Percentiles rank a stretch among this genome's conserved stretches.
Conservation (phyloP, 2,113 vertebrate species). For the Hippoglossus stenolepis region DNA sequence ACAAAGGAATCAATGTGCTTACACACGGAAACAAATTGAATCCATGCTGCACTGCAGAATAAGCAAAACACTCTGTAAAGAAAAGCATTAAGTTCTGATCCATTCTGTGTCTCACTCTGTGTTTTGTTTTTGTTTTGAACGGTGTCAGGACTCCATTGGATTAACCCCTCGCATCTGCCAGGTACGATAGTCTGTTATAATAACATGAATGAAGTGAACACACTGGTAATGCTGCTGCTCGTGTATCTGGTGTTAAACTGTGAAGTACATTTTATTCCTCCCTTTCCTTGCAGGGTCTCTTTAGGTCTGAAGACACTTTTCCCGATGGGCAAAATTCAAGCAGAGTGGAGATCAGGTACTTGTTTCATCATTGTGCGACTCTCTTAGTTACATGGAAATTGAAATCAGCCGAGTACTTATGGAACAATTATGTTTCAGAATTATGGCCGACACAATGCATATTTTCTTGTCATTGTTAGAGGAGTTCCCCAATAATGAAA, state of each 20-base stretch:
- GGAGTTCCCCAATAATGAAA: background rate
- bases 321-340: constrained; percentile 85
- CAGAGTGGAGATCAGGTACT: constrained; percentile 94
- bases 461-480: too few relatives aligned
- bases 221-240: background rate
- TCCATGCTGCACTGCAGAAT: background rate
- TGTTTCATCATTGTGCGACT: background rate
- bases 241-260: background rate
- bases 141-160: constrained; percentile 88
- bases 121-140: constrained; percentile 5
- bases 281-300: constrained; percentile 87
- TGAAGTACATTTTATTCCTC: constrained; percentile 20
- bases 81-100: constrained; percentile 1
- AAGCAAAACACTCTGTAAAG: background rate
- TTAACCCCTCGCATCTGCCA: constrained; percentile 97
- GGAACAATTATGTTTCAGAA: too few relatives aligned
- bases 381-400: constrained; percentile 1
- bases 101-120: background rate
- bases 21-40: constrained; percentile 7
- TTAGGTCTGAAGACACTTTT: constrained; percentile 84
- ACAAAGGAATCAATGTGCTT: background rate
- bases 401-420: background rate
- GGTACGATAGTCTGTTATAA: constrained; percentile 76
- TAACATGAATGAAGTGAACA: background rate
- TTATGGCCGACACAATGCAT: too few relatives aligned